phyloP scores from a whole-genome alignment of 30 jellyfish, hydroid and myxozoan genomes.

The Sanderia malayensis region DNA sequence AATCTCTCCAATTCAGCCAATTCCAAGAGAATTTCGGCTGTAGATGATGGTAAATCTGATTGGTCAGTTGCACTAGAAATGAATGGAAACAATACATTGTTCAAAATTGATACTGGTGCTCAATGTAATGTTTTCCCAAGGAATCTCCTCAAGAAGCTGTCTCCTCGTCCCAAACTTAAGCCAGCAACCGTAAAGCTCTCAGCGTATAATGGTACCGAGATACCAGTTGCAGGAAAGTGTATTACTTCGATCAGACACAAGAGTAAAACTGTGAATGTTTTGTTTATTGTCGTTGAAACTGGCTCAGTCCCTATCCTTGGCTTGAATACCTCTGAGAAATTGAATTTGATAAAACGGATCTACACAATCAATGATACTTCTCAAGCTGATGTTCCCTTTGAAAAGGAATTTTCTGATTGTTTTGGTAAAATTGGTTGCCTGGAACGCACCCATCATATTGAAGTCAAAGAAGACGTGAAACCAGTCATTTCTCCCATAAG shows the following conservation, averaged over 20 bases:
- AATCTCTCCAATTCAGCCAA: neutral
- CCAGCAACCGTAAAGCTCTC: neutral
- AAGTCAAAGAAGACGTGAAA: neutral
- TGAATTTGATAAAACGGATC: conserved; percentile 32
- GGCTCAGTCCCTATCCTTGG: conserved; percentile 30
- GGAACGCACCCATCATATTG: conserved; percentile 12
- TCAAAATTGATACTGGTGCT: conserved; percentile 31
- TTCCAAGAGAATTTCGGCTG: neutral
- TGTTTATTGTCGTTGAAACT: conserved; percentile 2
- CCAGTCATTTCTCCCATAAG: conserved; percentile 51
- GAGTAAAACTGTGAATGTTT: neutral
- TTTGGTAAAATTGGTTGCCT: conserved; percentile 57
- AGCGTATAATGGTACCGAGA: neutral
- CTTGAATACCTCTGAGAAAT: neutral
- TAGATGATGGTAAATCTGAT: neutral
- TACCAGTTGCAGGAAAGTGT: conserved; percentile 4
- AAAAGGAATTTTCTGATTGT: conserved; percentile 25
- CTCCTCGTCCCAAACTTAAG: conserved; percentile 15
- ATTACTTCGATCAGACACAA: neutral
- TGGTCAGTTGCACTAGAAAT: conserved; percentile 6
- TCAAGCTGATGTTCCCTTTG: neutral
- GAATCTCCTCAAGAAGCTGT: neutral
- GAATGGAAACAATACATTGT: neutral
- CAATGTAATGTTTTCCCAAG: conserved; percentile 12
- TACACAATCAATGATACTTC: neutral